Conservation (phyloP, 2,888 invertebrate genomes). For the Hoplodrina blanda region DNA sequence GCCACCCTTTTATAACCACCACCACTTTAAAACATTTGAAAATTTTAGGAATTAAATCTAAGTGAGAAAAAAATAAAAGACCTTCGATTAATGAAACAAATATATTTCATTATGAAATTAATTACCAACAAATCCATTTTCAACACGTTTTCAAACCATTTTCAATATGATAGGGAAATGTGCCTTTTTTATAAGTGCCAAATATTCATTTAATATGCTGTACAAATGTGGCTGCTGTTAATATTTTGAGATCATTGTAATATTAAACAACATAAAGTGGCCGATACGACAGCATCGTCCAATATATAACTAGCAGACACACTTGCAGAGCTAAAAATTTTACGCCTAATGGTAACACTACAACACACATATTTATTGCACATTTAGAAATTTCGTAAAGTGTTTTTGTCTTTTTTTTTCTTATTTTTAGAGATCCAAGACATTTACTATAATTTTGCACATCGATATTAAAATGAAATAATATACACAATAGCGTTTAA, state of each 20-base stretch:
- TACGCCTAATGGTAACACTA: conserved; percentile 91
- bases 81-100: conserved; percentile 88
- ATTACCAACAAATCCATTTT: conserved; percentile 91
- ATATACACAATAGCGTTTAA: conserved; percentile 89
- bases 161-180: conserved; percentile 90
- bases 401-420: conserved; percentile 90
- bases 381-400: conserved; percentile 91
- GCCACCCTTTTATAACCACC: not conserved
- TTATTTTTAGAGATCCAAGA: conserved; percentile 91
- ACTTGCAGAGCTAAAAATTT: conserved; percentile 83
- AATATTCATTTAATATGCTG: conserved; percentile 87
- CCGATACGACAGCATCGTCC: conserved; percentile 69
- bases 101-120: conserved; percentile 91
- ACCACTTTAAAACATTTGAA: not conserved
- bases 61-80: conserved; percentile 78
- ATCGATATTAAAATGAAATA: conserved; percentile 88
- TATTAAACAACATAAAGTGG: conserved; percentile 76
- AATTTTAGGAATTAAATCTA: not conserved
- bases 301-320: conserved; percentile 71
- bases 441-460: conserved; percentile 91
- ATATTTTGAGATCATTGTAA: conserved; percentile 85
- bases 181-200: conserved; percentile 90
- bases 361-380: conserved; percentile 91
- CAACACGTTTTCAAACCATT: conserved; percentile 90
- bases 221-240: conserved; percentile 81